Conservation (phyloP, 2,888 invertebrate species). For the Pterobdella sp. region DNA sequence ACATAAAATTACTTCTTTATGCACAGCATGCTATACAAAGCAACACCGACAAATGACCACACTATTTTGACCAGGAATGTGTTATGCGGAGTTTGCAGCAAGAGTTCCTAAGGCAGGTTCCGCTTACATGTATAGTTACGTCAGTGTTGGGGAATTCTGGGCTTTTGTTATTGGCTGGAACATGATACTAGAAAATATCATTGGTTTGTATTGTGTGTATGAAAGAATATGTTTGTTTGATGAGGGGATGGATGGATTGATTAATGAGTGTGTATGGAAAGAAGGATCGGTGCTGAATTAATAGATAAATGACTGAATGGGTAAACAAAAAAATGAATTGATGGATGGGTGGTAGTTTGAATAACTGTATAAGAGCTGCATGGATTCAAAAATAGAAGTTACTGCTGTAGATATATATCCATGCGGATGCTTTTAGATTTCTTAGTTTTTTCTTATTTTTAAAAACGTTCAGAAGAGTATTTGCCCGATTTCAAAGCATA, state of each 20-base stretch:
- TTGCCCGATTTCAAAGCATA: too few relatives aligned
- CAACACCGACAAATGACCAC: neutral
- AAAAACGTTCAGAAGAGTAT: too few relatives aligned
- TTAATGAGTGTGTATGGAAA: neutral
- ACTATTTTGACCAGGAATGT: constrained; percentile 40
- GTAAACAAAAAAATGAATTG: neutral
- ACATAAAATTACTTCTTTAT: too few relatives aligned
- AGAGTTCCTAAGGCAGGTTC: constrained; percentile 45
- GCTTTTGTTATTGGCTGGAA: constrained; percentile 48
- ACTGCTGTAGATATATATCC: too few relatives aligned
- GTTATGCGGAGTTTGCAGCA: constrained; percentile 46
- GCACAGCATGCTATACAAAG: too few relatives aligned
- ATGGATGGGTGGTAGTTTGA: neutral
- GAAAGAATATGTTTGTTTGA: neutral
- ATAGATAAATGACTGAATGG: too few relatives aligned
- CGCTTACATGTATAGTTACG: constrained; percentile 46
- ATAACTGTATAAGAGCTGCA: too few relatives aligned
- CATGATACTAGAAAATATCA: constrained; percentile 44
- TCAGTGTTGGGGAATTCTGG: constrained; percentile 45
- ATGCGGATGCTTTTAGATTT: too few relatives aligned
- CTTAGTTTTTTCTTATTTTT: too few relatives aligned
- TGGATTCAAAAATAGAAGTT: too few relatives aligned
- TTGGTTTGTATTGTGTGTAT: constrained; percentile 33
- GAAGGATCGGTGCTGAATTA: neutral
- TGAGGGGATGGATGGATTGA: neutral